These are phyloP conservation scores for Hydropotes inermis DNA, from an alignment of 2,113 vertebrate genomes.

Conservation along the genomic window DNA sequence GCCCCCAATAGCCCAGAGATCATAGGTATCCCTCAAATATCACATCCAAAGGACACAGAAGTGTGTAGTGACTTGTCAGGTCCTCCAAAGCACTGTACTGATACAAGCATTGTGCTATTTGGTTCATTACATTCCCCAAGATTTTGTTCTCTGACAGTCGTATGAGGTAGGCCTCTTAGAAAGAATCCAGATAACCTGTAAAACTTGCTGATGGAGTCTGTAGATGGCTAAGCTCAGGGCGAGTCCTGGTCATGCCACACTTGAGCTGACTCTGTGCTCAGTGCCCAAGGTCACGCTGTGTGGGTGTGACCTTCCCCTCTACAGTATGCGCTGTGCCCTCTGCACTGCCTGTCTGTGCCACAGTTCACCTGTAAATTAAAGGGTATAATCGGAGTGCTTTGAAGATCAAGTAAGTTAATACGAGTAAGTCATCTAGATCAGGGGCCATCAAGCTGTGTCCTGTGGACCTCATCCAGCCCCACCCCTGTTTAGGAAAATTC, in stretches of 20 bases:
- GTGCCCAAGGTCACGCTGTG: fast-evolving
- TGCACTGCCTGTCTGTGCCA: not conserved
- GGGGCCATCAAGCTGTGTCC: not conserved
- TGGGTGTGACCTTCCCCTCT: not conserved
- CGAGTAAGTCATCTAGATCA: not conserved
- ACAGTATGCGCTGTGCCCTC: not conserved
- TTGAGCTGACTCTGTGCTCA: not conserved
- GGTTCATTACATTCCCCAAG: not conserved
- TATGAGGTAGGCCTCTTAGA: not conserved
- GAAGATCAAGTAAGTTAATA: not conserved
- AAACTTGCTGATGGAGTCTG: not conserved
- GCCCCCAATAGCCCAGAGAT: not conserved
- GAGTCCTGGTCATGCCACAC: not conserved
- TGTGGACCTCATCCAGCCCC: not conserved
- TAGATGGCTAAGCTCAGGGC: not conserved
- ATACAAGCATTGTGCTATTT: not conserved
- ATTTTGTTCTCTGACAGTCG: not conserved
- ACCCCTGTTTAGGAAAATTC: not conserved
- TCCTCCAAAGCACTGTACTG: too few relatives aligned
- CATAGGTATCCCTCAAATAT: not conserved
- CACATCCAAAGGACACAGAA: not conserved
- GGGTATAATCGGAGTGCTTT: not conserved
- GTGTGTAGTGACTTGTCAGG: not conserved
- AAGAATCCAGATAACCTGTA: not conserved
- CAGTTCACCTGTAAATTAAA: not conserved